A percentile compares a stretch with the other conserved stretches of the same genome.
Conservation (phyloP, 1,140 invertebrate species). For the Forficula auricularia region DNA sequence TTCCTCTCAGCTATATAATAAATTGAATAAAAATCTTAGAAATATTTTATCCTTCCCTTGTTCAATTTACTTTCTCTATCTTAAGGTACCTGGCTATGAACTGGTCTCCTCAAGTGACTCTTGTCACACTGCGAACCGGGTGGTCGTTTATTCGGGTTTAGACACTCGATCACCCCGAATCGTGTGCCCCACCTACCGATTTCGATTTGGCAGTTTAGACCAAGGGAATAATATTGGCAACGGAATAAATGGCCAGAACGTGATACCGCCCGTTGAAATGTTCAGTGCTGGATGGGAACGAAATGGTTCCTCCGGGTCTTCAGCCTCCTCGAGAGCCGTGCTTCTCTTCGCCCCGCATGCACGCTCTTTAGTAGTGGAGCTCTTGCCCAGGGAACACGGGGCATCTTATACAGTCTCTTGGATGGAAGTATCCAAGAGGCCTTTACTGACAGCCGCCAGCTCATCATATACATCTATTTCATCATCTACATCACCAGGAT, state of each 20-base stretch:
- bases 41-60: too few species aligned
- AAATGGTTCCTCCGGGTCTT: slow-evolving; percentile 10
- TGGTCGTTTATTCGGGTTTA: slow-evolving; percentile 48
- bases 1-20: too few species aligned
- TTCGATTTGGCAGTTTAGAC: slow-evolving; percentile 15
- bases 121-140: slow-evolving; percentile 50
- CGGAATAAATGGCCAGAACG: too few species aligned
- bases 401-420: slow-evolving; percentile 48
- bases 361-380: slow-evolving; percentile 49
- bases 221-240: too few species aligned
- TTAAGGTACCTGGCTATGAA: too few species aligned
- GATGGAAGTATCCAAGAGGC: slow-evolving; percentile 59
- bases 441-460: slow-evolving; percentile 31
- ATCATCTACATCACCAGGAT: too few species aligned
- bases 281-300: slow-evolving; percentile 9
- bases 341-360: slow-evolving; percentile 35
- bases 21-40: too few species aligned
- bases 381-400: slow-evolving; percentile 47
- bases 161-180: slow-evolving; percentile 38
- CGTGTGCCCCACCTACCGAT: slow-evolving; percentile 38
- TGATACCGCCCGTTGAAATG: too few species aligned
- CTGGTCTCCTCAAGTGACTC: too few species aligned
- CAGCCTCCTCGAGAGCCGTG: slow-evolving; percentile 12
- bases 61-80: too few species aligned
- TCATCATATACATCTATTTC: slow-evolving; percentile 33